A percentile compares a stretch with the other conserved stretches of the same genome.
phyloP scores from a whole-genome alignment of 1,140 invertebrate species.

The Euura saliciscinereae region DNA sequence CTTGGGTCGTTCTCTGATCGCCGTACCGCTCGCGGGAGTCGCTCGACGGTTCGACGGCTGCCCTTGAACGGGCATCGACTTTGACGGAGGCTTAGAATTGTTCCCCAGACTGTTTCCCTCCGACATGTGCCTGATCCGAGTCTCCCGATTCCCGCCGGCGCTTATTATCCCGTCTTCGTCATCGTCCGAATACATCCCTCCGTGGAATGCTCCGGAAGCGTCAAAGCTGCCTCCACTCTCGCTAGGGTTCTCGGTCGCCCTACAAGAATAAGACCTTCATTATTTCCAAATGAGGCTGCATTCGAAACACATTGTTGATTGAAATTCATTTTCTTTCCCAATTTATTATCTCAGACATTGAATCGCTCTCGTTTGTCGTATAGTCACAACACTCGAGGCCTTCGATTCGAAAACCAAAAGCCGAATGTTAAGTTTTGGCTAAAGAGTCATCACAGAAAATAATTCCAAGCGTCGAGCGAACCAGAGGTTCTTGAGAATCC shows the following conservation, averaged over 20 bases:
- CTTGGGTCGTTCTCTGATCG: conserved; percentile 40
- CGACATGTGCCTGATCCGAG: conserved; percentile 46
- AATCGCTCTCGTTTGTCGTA: conserved; percentile 27
- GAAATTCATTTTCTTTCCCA: neutral
- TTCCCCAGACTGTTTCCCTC: conserved; percentile 42
- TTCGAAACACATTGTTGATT: neutral
- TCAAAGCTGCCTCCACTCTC: conserved; percentile 87
- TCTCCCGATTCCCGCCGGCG: conserved; percentile 33
- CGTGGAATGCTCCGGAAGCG: conserved; percentile 82
- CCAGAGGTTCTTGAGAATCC: conserved; percentile 12
- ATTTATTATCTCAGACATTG: conserved; percentile 11
- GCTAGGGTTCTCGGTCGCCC: conserved; percentile 74
- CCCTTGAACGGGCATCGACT: conserved; percentile 26
- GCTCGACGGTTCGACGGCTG: conserved; percentile 34
- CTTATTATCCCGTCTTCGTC: conserved; percentile 54
- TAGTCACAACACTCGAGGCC: conserved; percentile 32
- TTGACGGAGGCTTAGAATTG: conserved; percentile 14
- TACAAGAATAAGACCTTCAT: conserved; percentile 26
- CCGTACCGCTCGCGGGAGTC: conserved; percentile 19
- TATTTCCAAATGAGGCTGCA: conserved; percentile 4
- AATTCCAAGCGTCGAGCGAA: neutral
- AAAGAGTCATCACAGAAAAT: conserved; percentile 9
- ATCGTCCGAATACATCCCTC: conserved; percentile 65
- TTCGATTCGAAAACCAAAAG: conserved; percentile 2
- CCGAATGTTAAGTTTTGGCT: conserved; percentile 35